phyloP scores from a whole-genome alignment of 1,140 invertebrate species.

The Mactra quadrangularis region DNA sequence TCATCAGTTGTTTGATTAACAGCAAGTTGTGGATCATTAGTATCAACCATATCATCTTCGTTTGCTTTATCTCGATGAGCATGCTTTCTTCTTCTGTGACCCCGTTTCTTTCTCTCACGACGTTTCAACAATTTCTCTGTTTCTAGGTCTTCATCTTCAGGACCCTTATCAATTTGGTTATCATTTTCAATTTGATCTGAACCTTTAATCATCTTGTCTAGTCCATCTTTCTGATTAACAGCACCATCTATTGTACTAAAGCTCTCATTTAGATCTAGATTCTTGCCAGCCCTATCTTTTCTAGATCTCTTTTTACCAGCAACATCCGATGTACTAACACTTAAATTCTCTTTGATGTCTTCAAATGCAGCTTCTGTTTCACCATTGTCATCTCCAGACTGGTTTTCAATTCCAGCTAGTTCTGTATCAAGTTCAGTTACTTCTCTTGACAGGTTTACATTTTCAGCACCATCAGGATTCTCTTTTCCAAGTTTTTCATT shows the following conservation, averaged over 20 bases:
- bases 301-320: no score
- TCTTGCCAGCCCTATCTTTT: no score
- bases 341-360: not conserved
- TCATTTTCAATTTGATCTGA: not conserved
- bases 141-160: not conserved
- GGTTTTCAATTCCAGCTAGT: not conserved
- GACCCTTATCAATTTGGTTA: not conserved
- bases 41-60: not conserved
- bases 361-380: not conserved
- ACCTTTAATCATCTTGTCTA: not conserved
- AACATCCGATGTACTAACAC: no score
- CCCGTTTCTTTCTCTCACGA: not conserved
- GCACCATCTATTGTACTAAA: no score
- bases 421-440: not conserved
- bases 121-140: conserved; percentile 16
- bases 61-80: not conserved
- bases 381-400: not conserved
- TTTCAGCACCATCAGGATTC: no score
- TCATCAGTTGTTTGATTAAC: conserved; percentile 1
- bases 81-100: conserved; percentile 1
- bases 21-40: not conserved
- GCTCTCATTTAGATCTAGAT: no score
- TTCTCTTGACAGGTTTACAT: no score
- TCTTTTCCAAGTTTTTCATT: not conserved
- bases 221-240: not conserved